These are phyloP conservation scores for Xiphorhynchus erythropygius DNA, from an alignment of 2,797 vertebrate genomes.

Conservation along the genomic window DNA sequence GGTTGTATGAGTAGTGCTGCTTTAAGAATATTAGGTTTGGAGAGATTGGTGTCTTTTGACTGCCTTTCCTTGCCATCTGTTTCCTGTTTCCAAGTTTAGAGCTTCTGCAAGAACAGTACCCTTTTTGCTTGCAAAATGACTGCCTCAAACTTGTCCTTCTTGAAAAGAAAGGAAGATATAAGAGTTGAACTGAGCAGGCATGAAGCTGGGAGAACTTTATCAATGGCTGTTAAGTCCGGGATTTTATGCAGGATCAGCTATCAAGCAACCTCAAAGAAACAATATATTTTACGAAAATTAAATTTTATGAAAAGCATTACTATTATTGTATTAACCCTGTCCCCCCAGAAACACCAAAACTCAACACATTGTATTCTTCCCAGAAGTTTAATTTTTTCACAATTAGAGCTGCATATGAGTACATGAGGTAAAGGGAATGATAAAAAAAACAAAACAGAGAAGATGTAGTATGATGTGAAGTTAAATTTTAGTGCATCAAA, in stretches of 20 bases:
- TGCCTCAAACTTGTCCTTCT: neutral
- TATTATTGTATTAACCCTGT: neutral
- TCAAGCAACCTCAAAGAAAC: neutral
- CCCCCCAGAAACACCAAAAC: neutral
- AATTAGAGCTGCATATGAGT: neutral
- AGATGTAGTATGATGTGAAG: neutral
- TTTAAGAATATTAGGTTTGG: neutral
- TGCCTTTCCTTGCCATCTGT: constrained; percentile 28
- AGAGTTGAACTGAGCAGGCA: neutral
- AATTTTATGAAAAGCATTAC: neutral
- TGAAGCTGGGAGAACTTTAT: neutral
- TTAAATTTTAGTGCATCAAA: neutral
- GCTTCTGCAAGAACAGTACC: neutral
- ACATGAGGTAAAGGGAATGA: neutral
- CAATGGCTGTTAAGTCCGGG: neutral
- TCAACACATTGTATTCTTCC: neutral
- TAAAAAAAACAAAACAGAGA: neutral
- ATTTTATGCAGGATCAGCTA: neutral
- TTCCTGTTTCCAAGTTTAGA: constrained; percentile 24
- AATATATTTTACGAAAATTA: neutral
- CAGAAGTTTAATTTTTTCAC: neutral
- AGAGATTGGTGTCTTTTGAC: constrained; percentile 26
- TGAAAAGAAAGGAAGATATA: neutral
- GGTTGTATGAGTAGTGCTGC: neutral
- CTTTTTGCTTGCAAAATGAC: neutral